Evolutionary conservation across 2,888 invertebrate genomes (phyloP).

Genomic region (Timandra comae): DNA sequence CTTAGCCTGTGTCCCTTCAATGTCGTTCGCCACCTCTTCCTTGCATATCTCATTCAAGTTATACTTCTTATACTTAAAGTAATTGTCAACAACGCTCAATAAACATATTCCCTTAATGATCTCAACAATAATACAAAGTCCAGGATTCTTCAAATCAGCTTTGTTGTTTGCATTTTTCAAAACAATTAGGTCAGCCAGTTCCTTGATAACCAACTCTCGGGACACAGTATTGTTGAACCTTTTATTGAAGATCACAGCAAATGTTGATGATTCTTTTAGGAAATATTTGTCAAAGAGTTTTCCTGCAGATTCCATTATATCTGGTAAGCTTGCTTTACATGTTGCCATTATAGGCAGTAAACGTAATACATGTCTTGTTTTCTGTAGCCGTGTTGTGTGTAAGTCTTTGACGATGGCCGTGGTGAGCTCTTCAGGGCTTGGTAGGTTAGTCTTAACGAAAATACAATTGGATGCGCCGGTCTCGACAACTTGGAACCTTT

Average conservation of each 20-base stretch:
- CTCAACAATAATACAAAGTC: constrained; percentile 88
- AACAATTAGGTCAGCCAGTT: constrained; percentile 83
- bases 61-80: constrained; percentile 87
- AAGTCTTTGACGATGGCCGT: constrained; percentile 85
- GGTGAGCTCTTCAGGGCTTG: constrained; percentile 84
- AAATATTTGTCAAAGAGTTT: constrained; percentile 85
- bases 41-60: constrained; percentile 84
- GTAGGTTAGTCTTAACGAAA: constrained; percentile 88
- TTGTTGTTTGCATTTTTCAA: constrained; percentile 83
- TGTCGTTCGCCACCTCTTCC: constrained; percentile 52
- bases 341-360: constrained; percentile 88
- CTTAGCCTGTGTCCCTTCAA: constrained; percentile 60
- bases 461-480: constrained; percentile 90
- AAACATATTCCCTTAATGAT: constrained; percentile 88
- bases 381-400: constrained; percentile 79
- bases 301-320: constrained; percentile 82
- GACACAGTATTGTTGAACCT: constrained; percentile 85
- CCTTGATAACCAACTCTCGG: constrained; percentile 83
- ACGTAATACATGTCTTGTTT: constrained; percentile 85
- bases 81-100: constrained; percentile 87
- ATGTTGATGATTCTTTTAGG: constrained; percentile 82
- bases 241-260: constrained; percentile 86
- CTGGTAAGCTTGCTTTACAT: constrained; percentile 87
- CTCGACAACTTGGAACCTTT: constrained; percentile 83
- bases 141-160: constrained; percentile 86